Base-by-base conservation (phyloP, 92 coral and sea anemone genomes). In the Parazoanthus swiftii region DNA sequence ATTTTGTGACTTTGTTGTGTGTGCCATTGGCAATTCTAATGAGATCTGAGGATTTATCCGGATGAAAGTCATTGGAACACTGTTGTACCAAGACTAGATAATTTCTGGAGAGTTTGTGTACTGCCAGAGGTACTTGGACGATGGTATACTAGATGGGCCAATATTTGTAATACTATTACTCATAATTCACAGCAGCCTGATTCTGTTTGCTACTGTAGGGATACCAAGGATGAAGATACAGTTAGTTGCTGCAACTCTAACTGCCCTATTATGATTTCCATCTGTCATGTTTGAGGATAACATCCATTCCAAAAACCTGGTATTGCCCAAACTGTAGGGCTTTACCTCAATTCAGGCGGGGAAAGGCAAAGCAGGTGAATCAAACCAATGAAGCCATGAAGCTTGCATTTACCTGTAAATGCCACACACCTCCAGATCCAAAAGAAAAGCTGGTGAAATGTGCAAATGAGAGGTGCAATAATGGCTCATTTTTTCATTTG, bases 61-160 rank as follows among this genome's bases (percentile, higher is more conserved):
- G 33, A 29, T 29, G 33, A 29, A 29, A 29, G 33, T 36, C 44
- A 84, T 86, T 92, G 88, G 85, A 25, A 65, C 18, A 36, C 26
- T 15, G 50, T 81, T 4, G n/a, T 81, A 16, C 85, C 85, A 36
- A 81, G 65, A 81, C 48, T 81, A 42, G 56, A 65, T 18, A 81
- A 21, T 65, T 81, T 92, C 68, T 92, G 94, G 94, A 92, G 91
- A 66, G 74, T 79, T n/a, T 77, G 94, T 84, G 88, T 92, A 23
- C 51, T 91, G 74, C 91, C 94, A 10, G 94, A 89, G 82, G 86
- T 92, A 39, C 89, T 89, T 26, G 92, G 88, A n/a, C 77, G 92
- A 33, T 92, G 94, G 94, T 89, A 86, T 63, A 89, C 94, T 16
- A 90, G 95, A 84, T 59, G 91, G 35, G 33, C 48, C 4, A 43